Evolutionary conservation across 2,113 vertebrate genomes (phyloP).

Genomic region (Neogobius melanostomus): DNA sequence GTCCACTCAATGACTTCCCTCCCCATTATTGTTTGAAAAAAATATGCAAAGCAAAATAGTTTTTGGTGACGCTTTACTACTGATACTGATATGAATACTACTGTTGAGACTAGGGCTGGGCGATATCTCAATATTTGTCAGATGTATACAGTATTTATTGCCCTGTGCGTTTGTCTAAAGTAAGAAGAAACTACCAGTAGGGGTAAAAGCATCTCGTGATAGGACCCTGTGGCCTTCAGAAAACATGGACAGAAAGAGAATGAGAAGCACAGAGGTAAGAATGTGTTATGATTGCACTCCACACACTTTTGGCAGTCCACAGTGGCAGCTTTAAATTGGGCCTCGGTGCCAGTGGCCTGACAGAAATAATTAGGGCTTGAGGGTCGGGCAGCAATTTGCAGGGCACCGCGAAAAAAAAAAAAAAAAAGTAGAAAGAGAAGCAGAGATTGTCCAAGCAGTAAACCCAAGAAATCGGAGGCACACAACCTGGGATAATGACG

Average conservation of each 20-base stretch:
- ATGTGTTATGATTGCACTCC: constrained; percentile 60
- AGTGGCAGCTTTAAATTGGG: constrained; percentile 70
- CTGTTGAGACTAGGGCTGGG: no score
- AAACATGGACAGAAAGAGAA: constrained; percentile 36
- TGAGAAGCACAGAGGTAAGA: constrained; percentile 31
- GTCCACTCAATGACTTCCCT: no score
- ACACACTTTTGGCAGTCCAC: constrained; percentile 63
- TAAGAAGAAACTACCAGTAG: not conserved
- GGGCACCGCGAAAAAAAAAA: constrained; percentile 34
- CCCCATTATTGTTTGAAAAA: no score
- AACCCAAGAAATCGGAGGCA: constrained; percentile 61
- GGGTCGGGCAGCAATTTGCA: constrained; percentile 69
- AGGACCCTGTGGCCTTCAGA: constrained; percentile 32
- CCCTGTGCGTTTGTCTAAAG: no score
- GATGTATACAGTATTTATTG: no score
- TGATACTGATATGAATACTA: no score
- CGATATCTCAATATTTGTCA: no score
- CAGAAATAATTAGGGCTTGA: constrained; percentile 75
- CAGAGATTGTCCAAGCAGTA: constrained; percentile 59
- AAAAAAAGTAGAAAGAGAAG: constrained; percentile 40
- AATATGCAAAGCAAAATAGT: no score
- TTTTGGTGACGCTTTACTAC: no score
- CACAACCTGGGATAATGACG: constrained; percentile 39
- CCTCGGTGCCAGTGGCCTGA: constrained; percentile 66
- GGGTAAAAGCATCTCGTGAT: not conserved